Evolutionary conservation across 30 jellyfish, hydroid and myxozoan species (phyloP).

Genomic region (Pelagia noctiluca): DNA sequence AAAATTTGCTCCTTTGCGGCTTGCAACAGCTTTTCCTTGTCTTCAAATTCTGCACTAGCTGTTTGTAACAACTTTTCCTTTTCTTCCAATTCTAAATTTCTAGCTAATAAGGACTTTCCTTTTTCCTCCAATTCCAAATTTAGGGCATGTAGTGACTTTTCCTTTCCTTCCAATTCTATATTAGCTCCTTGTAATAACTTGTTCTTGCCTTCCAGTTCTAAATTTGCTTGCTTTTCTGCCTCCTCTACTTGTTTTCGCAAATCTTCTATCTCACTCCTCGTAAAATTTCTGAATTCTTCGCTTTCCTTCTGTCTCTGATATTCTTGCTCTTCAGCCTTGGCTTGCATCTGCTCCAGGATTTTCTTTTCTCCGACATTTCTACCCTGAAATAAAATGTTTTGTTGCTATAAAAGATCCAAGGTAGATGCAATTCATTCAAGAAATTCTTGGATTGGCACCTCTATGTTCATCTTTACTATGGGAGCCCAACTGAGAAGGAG

Average conservation of each 20-base stretch:
- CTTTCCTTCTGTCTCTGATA: background rate
- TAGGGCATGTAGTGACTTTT: constrained; percentile 16
- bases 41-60: too few species aligned
- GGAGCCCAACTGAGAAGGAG: too few species aligned
- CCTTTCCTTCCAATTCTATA: constrained; percentile 15
- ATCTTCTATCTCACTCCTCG: background rate
- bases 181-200: constrained; percentile 30
- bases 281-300: background rate
- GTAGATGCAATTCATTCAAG: too few species aligned
- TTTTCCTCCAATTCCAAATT: background rate
- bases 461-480: too few species aligned
- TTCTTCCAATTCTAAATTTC: too few species aligned
- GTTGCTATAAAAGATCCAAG: too few species aligned
- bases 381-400: constrained; percentile 31
- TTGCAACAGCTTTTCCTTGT: constrained; percentile 30
- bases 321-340: background rate
- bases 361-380: constrained; percentile 53
- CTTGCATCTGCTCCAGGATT: background rate
- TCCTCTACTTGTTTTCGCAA: background rate
- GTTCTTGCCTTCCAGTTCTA: constrained; percentile 24
- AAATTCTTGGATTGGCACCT: too few species aligned
- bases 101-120: too few species aligned
- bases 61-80: constrained; percentile 15
- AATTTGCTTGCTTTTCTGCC: background rate
- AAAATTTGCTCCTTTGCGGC: background rate